phyloP scores from a whole-genome alignment of 92 coral and sea anemone genomes.

The Zoanthus sociatus region DNA sequence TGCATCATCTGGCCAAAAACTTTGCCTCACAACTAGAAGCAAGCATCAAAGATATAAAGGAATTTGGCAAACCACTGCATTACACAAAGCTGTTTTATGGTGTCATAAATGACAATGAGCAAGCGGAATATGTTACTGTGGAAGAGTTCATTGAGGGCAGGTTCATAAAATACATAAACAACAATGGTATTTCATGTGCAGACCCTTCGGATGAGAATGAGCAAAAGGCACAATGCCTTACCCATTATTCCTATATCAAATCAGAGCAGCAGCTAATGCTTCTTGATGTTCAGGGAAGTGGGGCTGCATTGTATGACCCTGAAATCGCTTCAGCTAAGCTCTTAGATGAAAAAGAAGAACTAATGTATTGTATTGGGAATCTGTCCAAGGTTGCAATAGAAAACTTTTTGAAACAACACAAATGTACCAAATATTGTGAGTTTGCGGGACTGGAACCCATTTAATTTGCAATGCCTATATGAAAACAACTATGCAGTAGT shows the following conservation, averaged over 20 bases:
- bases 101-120: neutral
- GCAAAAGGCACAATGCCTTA: constrained; percentile 22
- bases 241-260: constrained; percentile 3
- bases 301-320: constrained; percentile 30
- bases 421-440: constrained; percentile 43
- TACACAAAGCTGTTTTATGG: constrained; percentile 43
- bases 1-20: constrained; percentile 48
- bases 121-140: constrained; percentile 25
- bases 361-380: constrained; percentile 45
- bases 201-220: neutral
- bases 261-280: constrained; percentile 32
- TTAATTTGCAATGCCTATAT: neutral
- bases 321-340: constrained; percentile 46
- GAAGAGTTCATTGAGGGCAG: constrained; percentile 47
- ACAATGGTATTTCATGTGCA: neutral
- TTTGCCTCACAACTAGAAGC: constrained; percentile 47
- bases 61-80: constrained; percentile 32
- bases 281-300: constrained; percentile 28
- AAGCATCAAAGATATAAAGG: constrained; percentile 5
- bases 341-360: neutral
- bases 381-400: constrained; percentile 44
- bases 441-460: neutral
- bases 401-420: constrained; percentile 34
- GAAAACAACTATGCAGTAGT: neutral
- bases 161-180: constrained; percentile 46